Percentiles rank a stretch among this genome's conserved stretches.
These are phyloP conservation scores for Spheniscus mendiculus DNA, from an alignment of 2,113 vertebrate species.

Conservation along the genomic window DNA sequence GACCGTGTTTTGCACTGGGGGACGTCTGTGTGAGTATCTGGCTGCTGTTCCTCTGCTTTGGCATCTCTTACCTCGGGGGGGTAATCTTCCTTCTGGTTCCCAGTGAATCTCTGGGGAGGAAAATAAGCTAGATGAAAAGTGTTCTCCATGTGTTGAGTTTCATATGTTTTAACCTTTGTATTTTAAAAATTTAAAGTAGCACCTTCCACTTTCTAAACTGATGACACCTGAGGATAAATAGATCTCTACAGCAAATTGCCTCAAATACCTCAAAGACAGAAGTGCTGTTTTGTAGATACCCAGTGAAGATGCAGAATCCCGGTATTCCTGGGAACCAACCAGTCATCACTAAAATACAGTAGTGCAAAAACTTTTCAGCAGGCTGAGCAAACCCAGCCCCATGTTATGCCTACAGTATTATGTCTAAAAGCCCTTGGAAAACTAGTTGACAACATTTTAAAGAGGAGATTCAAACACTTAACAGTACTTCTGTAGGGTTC, in stretches of 20 bases:
- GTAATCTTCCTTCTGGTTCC: neutral
- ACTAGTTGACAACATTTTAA: neutral
- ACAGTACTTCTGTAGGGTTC: neutral
- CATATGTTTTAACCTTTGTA: neutral
- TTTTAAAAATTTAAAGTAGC: neutral
- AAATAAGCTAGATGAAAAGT: neutral
- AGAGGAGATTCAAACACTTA: neutral
- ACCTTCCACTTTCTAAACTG: neutral
- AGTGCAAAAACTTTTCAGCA: neutral
- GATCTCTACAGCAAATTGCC: neutral
- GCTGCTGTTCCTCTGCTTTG: neutral
- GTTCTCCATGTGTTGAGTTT: neutral
- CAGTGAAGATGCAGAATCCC: neutral
- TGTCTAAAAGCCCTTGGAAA: neutral
- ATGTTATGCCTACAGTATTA: rapidly evolving
- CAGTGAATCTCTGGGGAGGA: rapidly evolving
- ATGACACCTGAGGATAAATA: neutral
- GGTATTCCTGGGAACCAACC: neutral
- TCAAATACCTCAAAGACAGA: neutral
- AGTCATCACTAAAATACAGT: neutral
- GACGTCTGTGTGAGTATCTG: neutral
- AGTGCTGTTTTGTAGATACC: neutral
- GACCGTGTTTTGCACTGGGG: neutral
- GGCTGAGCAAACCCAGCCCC: neutral
- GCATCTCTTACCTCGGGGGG: neutral